Evolutionary conservation across 2,797 vertebrate genomes (phyloP).

Genomic region (Neomorphus geoffroyi): DNA sequence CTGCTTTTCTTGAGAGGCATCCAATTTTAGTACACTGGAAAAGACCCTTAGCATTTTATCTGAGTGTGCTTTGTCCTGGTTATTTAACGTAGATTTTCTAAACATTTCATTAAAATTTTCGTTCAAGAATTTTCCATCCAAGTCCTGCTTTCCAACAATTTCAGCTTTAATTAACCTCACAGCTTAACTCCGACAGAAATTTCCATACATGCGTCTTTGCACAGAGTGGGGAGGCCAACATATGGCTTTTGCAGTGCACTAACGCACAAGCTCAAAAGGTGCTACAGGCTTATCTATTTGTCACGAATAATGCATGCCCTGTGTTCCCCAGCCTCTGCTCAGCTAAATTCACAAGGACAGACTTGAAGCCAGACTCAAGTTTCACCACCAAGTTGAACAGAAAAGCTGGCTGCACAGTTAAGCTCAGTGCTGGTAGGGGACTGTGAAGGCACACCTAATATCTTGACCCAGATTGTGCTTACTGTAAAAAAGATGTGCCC

Average conservation of each 20-base stretch:
- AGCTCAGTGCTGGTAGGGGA: neutral
- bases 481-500: neutral
- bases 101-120: neutral
- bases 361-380: neutral
- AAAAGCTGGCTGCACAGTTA: neutral
- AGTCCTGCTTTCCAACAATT: neutral
- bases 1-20: neutral
- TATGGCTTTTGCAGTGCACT: neutral
- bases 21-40: neutral
- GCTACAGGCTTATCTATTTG: neutral
- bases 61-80: neutral
- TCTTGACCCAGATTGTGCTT: neutral
- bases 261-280: neutral
- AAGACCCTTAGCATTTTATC: neutral
- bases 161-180: neutral
- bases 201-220: neutral
- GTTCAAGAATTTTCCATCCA: neutral
- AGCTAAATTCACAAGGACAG: neutral
- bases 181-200: neutral
- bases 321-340: accelerated
- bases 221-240: neutral
- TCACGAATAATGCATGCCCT: neutral
- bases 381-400: neutral
- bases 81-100: neutral
- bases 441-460: neutral